A percentile compares a stretch with the other conserved stretches of the same genome.
phyloP scores from a whole-genome alignment of 2,888 invertebrate genomes.

The Griposia aprilina region DNA sequence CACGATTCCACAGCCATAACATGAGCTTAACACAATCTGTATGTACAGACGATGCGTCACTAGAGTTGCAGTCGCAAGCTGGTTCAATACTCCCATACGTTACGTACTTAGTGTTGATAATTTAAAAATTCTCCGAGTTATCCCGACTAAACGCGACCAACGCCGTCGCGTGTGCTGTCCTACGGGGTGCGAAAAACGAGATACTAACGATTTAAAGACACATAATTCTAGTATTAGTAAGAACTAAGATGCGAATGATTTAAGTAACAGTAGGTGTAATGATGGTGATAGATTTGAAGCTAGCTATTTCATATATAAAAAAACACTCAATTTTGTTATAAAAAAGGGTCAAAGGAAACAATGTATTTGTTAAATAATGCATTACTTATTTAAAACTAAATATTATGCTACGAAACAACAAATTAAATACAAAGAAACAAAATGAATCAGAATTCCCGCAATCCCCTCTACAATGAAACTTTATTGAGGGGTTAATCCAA shows the following conservation, averaged over 20 bases:
- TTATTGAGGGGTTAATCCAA: conserved; percentile 48
- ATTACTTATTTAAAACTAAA: background rate
- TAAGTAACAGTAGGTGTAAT: background rate
- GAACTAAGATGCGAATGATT: background rate
- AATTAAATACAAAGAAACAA: conserved; percentile 36
- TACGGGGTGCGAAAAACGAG: conserved; percentile 29
- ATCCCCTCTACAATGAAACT: conserved; percentile 54
- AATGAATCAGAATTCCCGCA: conserved; percentile 44
- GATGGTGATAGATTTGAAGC: background rate
- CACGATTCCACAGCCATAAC: conserved; percentile 8
- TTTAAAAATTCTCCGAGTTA: conserved; percentile 73
- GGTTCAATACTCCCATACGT: conserved; percentile 67
- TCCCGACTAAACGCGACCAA: conserved; percentile 66
- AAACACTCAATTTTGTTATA: too few relatives aligned
- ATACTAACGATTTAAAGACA: conserved; percentile 33
- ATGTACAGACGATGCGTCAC: conserved; percentile 51
- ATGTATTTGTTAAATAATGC: background rate
- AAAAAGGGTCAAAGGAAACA: background rate
- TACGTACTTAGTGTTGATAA: conserved; percentile 70
- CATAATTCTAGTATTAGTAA: background rate
- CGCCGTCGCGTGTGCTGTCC: conserved; percentile 47
- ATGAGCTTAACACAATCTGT: conserved; percentile 15
- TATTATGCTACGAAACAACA: background rate
- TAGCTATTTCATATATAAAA: background rate
- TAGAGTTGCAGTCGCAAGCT: conserved; percentile 43